Conservation (phyloP, 2,888 invertebrate species). For the Melanargia galathea region DNA sequence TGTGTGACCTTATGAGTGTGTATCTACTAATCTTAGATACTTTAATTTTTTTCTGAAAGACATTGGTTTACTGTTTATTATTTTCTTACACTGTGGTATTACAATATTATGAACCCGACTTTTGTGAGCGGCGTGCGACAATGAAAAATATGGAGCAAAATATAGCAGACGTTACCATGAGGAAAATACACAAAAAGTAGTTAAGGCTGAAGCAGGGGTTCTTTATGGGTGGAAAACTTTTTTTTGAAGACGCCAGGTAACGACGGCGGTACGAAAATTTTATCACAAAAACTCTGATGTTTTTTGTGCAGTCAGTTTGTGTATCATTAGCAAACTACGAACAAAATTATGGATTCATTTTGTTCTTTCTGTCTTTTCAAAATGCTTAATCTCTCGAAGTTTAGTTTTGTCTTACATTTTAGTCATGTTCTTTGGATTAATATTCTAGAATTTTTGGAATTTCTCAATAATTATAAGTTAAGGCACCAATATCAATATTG, state of each 20-base stretch:
- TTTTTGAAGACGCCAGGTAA: background rate
- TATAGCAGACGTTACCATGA: background rate
- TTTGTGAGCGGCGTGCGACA: background rate
- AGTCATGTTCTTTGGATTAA: too few relatives aligned
- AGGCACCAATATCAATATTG: too few relatives aligned
- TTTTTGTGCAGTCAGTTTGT: background rate
- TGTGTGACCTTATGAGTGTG: too few relatives aligned
- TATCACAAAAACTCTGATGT: background rate
- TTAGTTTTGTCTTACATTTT: too few relatives aligned
- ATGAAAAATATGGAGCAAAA: constrained; percentile 6
- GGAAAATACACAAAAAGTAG: background rate
- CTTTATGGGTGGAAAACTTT: background rate
- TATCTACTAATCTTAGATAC: too few relatives aligned
- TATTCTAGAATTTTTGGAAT: too few relatives aligned
- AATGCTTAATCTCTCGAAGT: too few relatives aligned
- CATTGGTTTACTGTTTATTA: background rate
- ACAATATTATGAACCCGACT: constrained; percentile 6
- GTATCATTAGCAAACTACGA: background rate
- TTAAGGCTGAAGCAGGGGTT: background rate
- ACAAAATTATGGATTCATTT: too few relatives aligned
- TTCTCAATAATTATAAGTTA: too few relatives aligned
- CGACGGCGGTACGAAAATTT: background rate
- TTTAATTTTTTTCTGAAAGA: background rate
- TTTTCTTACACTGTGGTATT: constrained; percentile 6
- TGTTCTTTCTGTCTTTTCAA: too few relatives aligned